Percentiles rank a stretch among this genome's conserved stretches.
Conservation (phyloP, 2,888 invertebrate species). For the Hydropsyche betteni region DNA sequence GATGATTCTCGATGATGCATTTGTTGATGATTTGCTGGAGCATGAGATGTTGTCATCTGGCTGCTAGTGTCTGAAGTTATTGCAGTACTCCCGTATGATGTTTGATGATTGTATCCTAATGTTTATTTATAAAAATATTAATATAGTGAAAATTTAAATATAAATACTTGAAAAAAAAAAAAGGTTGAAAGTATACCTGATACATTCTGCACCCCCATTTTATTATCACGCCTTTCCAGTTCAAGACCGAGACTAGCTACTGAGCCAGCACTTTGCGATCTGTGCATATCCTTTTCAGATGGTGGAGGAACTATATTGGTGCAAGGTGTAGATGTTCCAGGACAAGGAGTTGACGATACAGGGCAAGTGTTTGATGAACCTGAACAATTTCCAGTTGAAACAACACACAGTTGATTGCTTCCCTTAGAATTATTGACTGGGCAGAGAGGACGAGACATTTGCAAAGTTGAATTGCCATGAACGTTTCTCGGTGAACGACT, state of each 20-base stretch:
- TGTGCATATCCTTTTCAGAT: constrained; percentile 42
- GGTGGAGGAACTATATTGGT: background rate
- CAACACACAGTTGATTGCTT: constrained; percentile 5
- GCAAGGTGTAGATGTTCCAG: constrained; percentile 25
- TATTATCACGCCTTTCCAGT: constrained; percentile 41
- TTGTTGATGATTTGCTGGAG: constrained; percentile 28
- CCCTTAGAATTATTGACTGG: background rate
- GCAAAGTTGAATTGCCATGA: constrained; percentile 50
- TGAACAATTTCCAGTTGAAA: constrained; percentile 11
- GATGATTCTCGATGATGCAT: constrained; percentile 35
- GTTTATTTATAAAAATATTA: constrained; percentile 5
- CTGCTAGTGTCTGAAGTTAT: background rate
- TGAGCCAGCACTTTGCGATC: constrained; percentile 51
- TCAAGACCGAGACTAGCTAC: constrained; percentile 47
- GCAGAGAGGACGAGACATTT: constrained; percentile 51
- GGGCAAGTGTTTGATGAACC: constrained; percentile 19
- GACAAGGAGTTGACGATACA: constrained; percentile 26
- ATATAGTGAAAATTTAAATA: background rate
- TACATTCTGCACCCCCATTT: constrained; percentile 48
- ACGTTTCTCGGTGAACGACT: constrained; percentile 49
- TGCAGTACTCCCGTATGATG: constrained; percentile 9
- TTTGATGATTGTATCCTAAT: constrained; percentile 48
- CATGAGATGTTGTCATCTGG: constrained; percentile 15
- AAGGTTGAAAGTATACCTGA: constrained; percentile 42
- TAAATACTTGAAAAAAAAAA: background rate